Conservation (phyloP, 2,113 vertebrate genomes). For the Macaca fascicularis region DNA sequence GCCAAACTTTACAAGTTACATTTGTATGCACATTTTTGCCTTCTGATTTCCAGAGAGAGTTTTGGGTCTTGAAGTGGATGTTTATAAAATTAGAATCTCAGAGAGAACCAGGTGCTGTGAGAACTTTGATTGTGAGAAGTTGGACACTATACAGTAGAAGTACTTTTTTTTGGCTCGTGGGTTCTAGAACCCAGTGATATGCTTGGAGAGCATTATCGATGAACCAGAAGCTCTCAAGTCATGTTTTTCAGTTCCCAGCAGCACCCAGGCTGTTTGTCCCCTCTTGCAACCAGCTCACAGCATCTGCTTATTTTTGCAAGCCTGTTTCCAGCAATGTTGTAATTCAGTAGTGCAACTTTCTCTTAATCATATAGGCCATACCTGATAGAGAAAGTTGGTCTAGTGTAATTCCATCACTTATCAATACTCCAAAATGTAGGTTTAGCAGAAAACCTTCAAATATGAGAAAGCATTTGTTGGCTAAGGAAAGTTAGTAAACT, state of each 20-base stretch:
- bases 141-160: fast-evolving
- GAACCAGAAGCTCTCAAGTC: not conserved
- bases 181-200: not conserved
- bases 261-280: not conserved
- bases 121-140: not conserved
- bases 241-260: not conserved
- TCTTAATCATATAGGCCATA: not conserved
- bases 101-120: not conserved
- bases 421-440: not conserved
- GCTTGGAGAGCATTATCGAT: not conserved
- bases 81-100: not conserved
- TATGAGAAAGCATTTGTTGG: not conserved
- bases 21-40: not conserved
- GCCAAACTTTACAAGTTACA: not conserved
- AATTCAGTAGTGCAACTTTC: not conserved
- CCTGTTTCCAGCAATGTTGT: not conserved
- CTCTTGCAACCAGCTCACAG: not conserved
- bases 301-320: not conserved
- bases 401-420: not conserved
- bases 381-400: not conserved
- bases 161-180: not conserved
- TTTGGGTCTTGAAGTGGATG: not conserved
- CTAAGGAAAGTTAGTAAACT: not conserved
- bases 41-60: not conserved
- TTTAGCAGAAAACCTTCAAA: not conserved